These are phyloP conservation scores for Matsumyia berberina DNA, from an alignment of 2,888 invertebrate genomes.

Conservation along the genomic window DNA sequence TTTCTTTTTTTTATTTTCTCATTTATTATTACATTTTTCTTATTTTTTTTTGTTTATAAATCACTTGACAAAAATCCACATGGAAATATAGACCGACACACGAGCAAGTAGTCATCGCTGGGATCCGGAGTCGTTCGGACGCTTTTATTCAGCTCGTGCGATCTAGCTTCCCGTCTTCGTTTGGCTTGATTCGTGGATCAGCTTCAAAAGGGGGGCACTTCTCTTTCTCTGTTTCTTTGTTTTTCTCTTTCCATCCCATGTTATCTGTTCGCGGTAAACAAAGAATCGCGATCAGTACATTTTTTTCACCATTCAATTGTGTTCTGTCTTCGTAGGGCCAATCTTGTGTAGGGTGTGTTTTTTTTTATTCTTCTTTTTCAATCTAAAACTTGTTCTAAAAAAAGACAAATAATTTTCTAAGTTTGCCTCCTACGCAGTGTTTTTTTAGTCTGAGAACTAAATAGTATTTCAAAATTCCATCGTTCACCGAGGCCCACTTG, in stretches of 20 bases:
- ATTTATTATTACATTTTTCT: background rate
- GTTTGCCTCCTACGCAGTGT: background rate
- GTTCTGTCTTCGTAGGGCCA: conserved; percentile 4
- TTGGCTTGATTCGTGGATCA: conserved; percentile 26
- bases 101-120: conserved; percentile 49
- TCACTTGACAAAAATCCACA: conserved; percentile 23
- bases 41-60: conserved; percentile 39
- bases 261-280: conserved; percentile 45
- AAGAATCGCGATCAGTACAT: conserved; percentile 38
- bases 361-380: background rate
- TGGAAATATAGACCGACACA: conserved; percentile 38
- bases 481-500: background rate
- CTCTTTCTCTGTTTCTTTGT: conserved; percentile 13
- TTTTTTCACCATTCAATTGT: conserved; percentile 4
- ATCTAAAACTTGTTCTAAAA: conserved; percentile 9
- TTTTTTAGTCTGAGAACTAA: background rate
- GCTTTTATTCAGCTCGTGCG: conserved; percentile 14
- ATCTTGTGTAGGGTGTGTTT: background rate
- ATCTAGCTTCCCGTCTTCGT: conserved; percentile 16
- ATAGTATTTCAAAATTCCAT: background rate
- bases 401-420: background rate
- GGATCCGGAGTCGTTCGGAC: conserved; percentile 58
- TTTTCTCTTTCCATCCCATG: conserved; percentile 20
- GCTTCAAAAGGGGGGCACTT: background rate
- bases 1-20: background rate